phyloP scores from a whole-genome alignment of 2,888 invertebrate species.

The Blomia tropicalis region DNA sequence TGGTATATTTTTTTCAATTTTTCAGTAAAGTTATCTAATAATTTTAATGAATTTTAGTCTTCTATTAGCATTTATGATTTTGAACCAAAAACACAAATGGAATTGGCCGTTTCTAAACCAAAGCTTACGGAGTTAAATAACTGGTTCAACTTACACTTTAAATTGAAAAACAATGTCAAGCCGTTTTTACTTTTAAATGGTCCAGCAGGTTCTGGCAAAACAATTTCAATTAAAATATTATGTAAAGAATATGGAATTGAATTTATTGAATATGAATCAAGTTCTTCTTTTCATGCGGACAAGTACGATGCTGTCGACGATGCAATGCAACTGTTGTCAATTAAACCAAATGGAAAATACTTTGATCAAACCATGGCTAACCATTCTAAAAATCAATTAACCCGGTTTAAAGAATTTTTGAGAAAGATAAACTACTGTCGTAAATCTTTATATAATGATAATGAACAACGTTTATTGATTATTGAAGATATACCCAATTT shows the following conservation, averaged over 20 bases:
- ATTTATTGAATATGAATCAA: not conserved
- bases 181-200: slow-evolving; percentile 4
- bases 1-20: too few relatives aligned
- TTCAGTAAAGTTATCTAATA: too few relatives aligned
- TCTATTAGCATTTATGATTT: slow-evolving; percentile 10
- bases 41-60: too few relatives aligned
- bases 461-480: not conserved
- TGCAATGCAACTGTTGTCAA: not conserved
- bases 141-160: not conserved
- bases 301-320: not conserved
- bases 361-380: not conserved
- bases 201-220: slow-evolving; percentile 1
- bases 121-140: not conserved
- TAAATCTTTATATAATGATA: not conserved
- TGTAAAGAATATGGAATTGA: not conserved
- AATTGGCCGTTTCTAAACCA: not conserved
- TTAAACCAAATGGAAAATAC: not conserved
- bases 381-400: not conserved
- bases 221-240: not conserved
- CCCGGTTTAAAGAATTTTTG: not conserved
- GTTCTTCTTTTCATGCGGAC: not conserved
- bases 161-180: not conserved
- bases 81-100: not conserved
- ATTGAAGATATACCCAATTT: not conserved
- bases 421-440: not conserved